Evolutionary conservation across 1,140 invertebrate species (phyloP), one percentile per base, ranked within the genome.

Genomic region (Drosophila dunni): DNA sequence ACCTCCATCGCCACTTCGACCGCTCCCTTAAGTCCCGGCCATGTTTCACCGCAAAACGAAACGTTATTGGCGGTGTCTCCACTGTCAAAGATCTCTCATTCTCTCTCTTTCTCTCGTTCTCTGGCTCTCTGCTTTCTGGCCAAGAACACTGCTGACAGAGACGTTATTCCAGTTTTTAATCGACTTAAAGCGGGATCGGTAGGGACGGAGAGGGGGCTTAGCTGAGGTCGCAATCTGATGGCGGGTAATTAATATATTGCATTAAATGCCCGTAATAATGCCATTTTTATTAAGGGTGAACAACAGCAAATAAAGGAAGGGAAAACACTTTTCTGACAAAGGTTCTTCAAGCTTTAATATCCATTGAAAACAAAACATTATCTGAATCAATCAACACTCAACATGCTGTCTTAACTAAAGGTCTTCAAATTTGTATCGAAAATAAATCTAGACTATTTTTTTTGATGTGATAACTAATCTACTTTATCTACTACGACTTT

Each of bases 131-230:
- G 24, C 24, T 29, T 29, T 34, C 54, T 38, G 36, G n/a, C 57
- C 62, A 78, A 56, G 73, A 86, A 68, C 63, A 62, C 40, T 29
- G 34, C 68, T 78, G 84, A 81, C 80, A 90, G 66, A 89, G 85
- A 81, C 63, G 85, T 84, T 90, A 89, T 90, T 84, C 84, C 84
- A 90, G 84, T 89, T 89, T 89, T 89, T 73, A 89, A 89, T 90
- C 78, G 79, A 70, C 63, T 62, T 53, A 33, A 13, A 17, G 34
- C 36, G 60, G 24, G 58, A 17, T 17, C 54, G 38, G 7, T 7
- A 15, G 8, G 42, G 20, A 13, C 34, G 33, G 29, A 48, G 46
- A 46, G 42, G 53, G 53, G 36, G 15, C 34, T 6, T 3, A n/a
- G 48, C 24, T 53, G 24, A 34, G 29, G 29, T 33, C 7, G 33